phyloP scores from a whole-genome alignment of 2,797 vertebrate genomes.

The Menidia menidia region DNA sequence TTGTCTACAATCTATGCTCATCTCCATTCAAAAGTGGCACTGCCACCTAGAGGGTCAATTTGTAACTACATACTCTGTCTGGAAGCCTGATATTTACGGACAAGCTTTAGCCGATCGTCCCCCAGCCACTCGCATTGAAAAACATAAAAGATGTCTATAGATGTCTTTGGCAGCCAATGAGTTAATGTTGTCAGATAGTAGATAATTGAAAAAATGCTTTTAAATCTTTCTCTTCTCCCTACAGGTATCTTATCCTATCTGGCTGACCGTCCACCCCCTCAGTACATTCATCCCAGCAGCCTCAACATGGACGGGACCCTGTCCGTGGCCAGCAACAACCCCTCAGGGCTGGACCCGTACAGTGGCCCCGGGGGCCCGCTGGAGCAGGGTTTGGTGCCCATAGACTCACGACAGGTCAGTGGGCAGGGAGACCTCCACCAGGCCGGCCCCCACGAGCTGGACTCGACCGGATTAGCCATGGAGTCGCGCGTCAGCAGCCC shows the following conservation, averaged over 20 bases:
- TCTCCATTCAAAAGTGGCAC: too few relatives aligned
- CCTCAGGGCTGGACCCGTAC: slow-evolving; percentile 91
- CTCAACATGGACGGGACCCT: slow-evolving; percentile 93
- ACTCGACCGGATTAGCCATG: slow-evolving; percentile 89
- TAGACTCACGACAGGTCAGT: slow-evolving; percentile 89
- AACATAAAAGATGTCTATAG: too few relatives aligned
- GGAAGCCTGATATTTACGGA: too few relatives aligned
- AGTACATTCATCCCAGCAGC: slow-evolving; percentile 96
- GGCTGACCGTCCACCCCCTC: slow-evolving; percentile 97
- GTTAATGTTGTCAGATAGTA: neutral
- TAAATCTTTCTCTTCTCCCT: slow-evolving; percentile 3
- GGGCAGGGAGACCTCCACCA: slow-evolving; percentile 89
- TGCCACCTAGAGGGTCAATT: too few relatives aligned
- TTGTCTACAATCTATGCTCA: too few relatives aligned
- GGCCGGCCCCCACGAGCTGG: slow-evolving; percentile 89
- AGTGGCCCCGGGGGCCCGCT: slow-evolving; percentile 88
- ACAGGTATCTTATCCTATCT: slow-evolving; percentile 97
- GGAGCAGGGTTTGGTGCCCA: slow-evolving; percentile 91
- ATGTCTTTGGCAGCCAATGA: too few relatives aligned
- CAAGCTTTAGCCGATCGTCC: too few relatives aligned
- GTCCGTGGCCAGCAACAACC: slow-evolving; percentile 88
- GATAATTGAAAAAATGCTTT: neutral
- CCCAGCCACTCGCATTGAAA: too few relatives aligned
- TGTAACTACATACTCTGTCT: too few relatives aligned
- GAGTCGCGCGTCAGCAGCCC: slow-evolving; percentile 96